Evolutionary conservation across 1,140 invertebrate species (phyloP), one percentile per base, ranked within the genome.

Genomic region (Araneus ventricosus): DNA sequence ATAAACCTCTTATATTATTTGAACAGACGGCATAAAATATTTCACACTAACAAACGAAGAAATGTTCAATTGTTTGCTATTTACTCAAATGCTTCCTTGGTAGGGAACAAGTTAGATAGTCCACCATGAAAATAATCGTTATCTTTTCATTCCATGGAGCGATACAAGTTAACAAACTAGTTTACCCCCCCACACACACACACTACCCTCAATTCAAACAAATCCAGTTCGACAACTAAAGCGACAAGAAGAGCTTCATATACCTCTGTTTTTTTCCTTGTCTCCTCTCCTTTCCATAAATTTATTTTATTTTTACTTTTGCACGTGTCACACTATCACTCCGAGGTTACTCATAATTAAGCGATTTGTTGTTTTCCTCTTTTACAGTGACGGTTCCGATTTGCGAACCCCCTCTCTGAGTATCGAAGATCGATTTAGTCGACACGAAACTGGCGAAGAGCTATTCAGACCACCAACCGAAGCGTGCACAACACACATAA

Each of bases 351-450:
- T 70, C 61, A 92, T 92, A 92, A 92, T 92, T 92, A 92, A 92
- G 90, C 90, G 90, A 82, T 92, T 92, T 85, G 80, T 92, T 92
- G 82, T 92, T 92, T 39, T 34, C 39, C 27, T 82, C 39, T 52
- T 34, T 70, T 30, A 67, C 67, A n/a, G 17, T 52, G 80, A 37
- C 90, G 41, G 30, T 59, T 92, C 90, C 90, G 80, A 86, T 86
- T 86, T 86, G 80, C 59, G 70, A 86, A 75, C 37, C 37, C 57
- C 45, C 37, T 24, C 70, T 27, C 30, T 75, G 37, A 79, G 39
- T 92, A 92, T 92, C 82, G 90, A 30, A 86, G 80, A 92, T 92
- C 90, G 82, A 92, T 92, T 37, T 70, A 17, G 27, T 57, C 52
- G 70, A 75, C 70, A 75, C 70, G 70, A 34, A 75, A 75, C 30